Evolutionary conservation across 2,797 vertebrate species (phyloP).

Genomic region (Gobionotothen gibberifrons): DNA sequence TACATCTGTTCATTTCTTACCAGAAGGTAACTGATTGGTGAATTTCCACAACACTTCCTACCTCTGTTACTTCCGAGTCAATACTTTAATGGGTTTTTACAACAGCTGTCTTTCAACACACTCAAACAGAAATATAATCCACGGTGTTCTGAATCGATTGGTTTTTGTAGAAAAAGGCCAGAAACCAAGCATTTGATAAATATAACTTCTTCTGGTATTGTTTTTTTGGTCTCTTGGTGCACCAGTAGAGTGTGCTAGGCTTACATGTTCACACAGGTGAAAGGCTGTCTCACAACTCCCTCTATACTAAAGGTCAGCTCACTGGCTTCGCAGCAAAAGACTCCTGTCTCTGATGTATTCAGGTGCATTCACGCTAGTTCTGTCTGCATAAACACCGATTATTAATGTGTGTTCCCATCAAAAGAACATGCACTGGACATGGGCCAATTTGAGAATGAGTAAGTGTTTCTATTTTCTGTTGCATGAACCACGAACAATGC

Average conservation of each 20-base stretch:
- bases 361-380: not conserved
- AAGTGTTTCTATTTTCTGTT: constrained; percentile 11
- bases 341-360: not conserved
- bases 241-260: constrained; percentile 64
- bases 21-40: too few relatives aligned
- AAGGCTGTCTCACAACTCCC: constrained; percentile 21
- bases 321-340: not conserved
- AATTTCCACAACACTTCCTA: not conserved
- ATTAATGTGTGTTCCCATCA: not conserved
- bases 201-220: not conserved
- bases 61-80: constrained; percentile 11
- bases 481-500: not conserved
- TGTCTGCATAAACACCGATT: not conserved
- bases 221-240: constrained; percentile 25
- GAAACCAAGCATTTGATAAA: not conserved
- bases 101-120: constrained; percentile 12
- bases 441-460: not conserved
- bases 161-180: not conserved
- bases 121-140: not conserved
- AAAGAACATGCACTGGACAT: not conserved
- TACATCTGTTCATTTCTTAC: too few relatives aligned
- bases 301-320: constrained; percentile 11
- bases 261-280: constrained; percentile 35
- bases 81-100: constrained; percentile 21
- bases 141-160: not conserved